Evolutionary conservation across 2,888 invertebrate genomes (phyloP), one percentile per base, ranked within the genome.

Genomic region (Rotaria magnacalcarata): DNA sequence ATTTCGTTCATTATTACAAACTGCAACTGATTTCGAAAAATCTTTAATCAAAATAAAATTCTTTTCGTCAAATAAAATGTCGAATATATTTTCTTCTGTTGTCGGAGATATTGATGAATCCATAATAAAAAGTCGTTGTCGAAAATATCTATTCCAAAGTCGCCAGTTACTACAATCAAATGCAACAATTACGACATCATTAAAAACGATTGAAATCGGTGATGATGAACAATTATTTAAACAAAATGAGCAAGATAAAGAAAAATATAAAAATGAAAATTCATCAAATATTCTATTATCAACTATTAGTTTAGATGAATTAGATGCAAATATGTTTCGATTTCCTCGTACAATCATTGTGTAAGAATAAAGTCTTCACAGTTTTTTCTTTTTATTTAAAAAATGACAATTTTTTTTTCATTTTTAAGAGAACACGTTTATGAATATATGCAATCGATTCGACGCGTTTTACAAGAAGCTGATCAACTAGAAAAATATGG

Each of bases 321-420:
- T 80, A 24, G 80, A 80, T n/a, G 43, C 80, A 80, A 80, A 80
- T 47, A 80, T 80, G 80, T 80, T 80, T 80, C 80, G 80, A n/a
- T 80, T 80, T 80, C 80, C 80, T 24, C 43, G 47, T 47, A 47
- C 80, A 47, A 80, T 47, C 5, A 80, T 80, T 80, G 47, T 80
- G 80, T 80, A 80, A 80, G 19, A 41, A 34, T 21, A 54, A 54
- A 50, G 16, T 16, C 16, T 52, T 52, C 16, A 34, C 34, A 5
- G 11, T 11, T 14, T 34, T 24, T 58, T 24, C 1, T 50, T 50
- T 14, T 50, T 14, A 60, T 24, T 21, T 58, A 27, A 34, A 34
- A 34, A 34, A 34, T 34, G 34, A 16, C 34, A 5, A 14, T 11
- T 14, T 34, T 11, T 14, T 34, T 75, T 41, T 74, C 16, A 21